A percentile compares a stretch with the other conserved stretches of the same genome.
These are phyloP conservation scores for Percopsis omiscomaycus DNA, from an alignment of 2,797 vertebrate species.

Conservation along the genomic window DNA sequence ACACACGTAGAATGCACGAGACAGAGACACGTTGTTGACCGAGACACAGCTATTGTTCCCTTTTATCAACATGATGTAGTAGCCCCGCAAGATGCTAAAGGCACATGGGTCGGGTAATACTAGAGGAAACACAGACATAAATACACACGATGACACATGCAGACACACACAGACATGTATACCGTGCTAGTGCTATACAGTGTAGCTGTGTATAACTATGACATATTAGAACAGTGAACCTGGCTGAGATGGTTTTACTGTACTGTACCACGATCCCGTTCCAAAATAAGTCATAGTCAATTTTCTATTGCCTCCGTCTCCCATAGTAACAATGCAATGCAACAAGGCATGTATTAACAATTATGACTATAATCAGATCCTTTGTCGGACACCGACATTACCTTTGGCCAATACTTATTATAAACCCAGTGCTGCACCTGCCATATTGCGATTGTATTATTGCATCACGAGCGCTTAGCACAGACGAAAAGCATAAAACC, in stretches of 20 bases:
- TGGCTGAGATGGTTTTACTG: conserved; percentile 15
- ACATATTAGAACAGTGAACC: conserved; percentile 29
- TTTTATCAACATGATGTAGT: conserved; percentile 65
- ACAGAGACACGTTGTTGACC: conserved; percentile 69
- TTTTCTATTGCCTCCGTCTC: conserved; percentile 11
- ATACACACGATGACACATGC: conserved; percentile 5
- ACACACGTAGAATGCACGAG: conserved; percentile 49
- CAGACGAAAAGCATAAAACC: conserved; percentile 42
- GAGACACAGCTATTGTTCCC: conserved; percentile 69
- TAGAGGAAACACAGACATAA: conserved; percentile 16
- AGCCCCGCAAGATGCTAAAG: conserved; percentile 42
- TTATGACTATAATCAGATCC: conserved; percentile 35
- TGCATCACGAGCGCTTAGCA: conserved; percentile 24
- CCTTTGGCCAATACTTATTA: conserved; percentile 36
- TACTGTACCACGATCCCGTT: neutral
- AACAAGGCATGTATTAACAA: conserved; percentile 25
- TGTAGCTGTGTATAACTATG: conserved; percentile 14
- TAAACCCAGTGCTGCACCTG: conserved; percentile 49
- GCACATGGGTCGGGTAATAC: conserved; percentile 44
- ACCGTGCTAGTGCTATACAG: conserved; percentile 21
- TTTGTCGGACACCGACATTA: conserved; percentile 50
- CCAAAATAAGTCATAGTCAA: conserved; percentile 10
- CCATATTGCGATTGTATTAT: conserved; percentile 25
- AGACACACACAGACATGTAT: conserved; percentile 27
- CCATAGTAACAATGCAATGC: conserved; percentile 28